Conservation (phyloP, 2,888 invertebrate species). For the Anarsia innoxiella region DNA sequence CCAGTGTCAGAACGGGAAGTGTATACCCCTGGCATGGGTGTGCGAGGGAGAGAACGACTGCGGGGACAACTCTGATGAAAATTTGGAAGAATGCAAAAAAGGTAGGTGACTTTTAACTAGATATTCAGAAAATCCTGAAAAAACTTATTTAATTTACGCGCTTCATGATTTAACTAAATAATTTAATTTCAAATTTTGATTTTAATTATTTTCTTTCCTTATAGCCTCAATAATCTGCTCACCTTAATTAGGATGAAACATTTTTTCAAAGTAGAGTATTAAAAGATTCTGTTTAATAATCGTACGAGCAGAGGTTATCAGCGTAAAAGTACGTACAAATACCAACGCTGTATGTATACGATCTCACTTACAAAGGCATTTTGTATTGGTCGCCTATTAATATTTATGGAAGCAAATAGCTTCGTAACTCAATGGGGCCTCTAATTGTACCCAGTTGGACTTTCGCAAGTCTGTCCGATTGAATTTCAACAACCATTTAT, state of each 20-base stretch:
- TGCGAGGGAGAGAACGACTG: constrained; percentile 89
- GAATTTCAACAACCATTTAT: constrained; percentile 24
- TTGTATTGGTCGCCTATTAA: constrained; percentile 41
- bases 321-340: too few relatives aligned
- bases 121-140: too few relatives aligned
- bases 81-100: constrained; percentile 80
- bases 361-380: constrained; percentile 31
- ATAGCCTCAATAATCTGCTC: too few relatives aligned
- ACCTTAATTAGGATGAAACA: too few relatives aligned
- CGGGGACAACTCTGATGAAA: constrained; percentile 88
- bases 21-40: constrained; percentile 84
- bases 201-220: too few relatives aligned
- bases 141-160: too few relatives aligned
- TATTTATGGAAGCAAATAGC: constrained; percentile 49
- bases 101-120: constrained; percentile 58
- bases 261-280: too few relatives aligned
- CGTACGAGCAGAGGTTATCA: too few relatives aligned
- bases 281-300: too few relatives aligned
- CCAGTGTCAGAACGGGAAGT: constrained; percentile 82
- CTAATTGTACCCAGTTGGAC: constrained; percentile 40
- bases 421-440: constrained; percentile 31
- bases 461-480: constrained; percentile 29
- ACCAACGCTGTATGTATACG: too few relatives aligned
- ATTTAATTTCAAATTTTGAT: too few relatives aligned
- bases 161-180: too few relatives aligned